phyloP scores from a whole-genome alignment of 2,888 invertebrate genomes.

The Pedicia rivosa region DNA sequence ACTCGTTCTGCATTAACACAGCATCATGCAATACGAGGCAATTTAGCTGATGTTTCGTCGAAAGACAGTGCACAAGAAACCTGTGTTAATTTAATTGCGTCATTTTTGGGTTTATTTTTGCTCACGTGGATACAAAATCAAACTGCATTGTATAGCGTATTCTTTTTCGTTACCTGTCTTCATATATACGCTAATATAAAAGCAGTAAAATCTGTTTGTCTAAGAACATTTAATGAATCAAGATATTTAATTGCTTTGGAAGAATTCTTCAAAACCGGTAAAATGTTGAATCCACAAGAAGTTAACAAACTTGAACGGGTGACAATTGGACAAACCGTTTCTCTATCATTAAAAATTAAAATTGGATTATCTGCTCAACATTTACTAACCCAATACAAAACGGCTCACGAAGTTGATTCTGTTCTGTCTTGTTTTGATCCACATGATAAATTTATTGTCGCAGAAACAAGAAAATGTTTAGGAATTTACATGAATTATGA shows the following conservation, averaged over 20 bases:
- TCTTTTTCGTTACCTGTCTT: slow-evolving; percentile 51
- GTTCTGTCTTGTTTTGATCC: slow-evolving; percentile 31
- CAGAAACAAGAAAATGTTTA: slow-evolving; percentile 25
- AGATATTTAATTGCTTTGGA: slow-evolving; percentile 55
- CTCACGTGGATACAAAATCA: slow-evolving; percentile 45
- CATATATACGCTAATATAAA: slow-evolving; percentile 80
- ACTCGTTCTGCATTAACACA: slow-evolving; percentile 85
- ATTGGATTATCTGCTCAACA: slow-evolving; percentile 27
- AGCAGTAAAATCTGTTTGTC: slow-evolving; percentile 65
- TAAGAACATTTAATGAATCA: slow-evolving; percentile 67
- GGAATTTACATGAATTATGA: slow-evolving; percentile 31
- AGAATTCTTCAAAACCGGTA: slow-evolving; percentile 44
- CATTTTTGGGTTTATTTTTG: slow-evolving; percentile 59
- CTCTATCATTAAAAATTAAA: slow-evolving; percentile 26
- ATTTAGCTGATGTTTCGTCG: slow-evolving; percentile 80
- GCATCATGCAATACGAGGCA: slow-evolving; percentile 79
- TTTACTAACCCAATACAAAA: slow-evolving; percentile 27
- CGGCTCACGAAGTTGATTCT: slow-evolving; percentile 26
- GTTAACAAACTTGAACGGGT: slow-evolving; percentile 61
- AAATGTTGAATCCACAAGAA: slow-evolving; percentile 42
- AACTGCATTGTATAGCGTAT: too few relatives aligned
- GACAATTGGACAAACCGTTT: slow-evolving; percentile 37
- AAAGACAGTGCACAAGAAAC: slow-evolving; percentile 97
- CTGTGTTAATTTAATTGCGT: slow-evolving; percentile 78
- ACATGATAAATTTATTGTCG: slow-evolving; percentile 29